These are phyloP conservation scores for Botrylloides violaceus DNA, from an alignment of 23 tunicate species.

Conservation along the genomic window DNA sequence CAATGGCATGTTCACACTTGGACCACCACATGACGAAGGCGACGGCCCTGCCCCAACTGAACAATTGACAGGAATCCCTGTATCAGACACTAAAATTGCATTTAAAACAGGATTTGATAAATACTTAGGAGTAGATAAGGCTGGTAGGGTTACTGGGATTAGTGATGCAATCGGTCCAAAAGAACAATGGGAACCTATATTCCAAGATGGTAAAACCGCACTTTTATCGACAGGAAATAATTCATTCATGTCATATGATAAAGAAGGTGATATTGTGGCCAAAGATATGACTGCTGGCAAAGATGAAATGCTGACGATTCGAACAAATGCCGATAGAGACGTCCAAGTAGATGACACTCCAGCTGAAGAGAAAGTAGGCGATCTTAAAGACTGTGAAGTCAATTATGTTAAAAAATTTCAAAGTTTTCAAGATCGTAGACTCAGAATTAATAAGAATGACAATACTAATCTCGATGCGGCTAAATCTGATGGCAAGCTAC, in stretches of 20 bases:
- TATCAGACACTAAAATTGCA: conserved; percentile 77
- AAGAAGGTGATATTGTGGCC: conserved; percentile 88
- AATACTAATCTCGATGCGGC: conserved; percentile 37
- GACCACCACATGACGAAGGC: conserved; percentile 83
- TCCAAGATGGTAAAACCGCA: conserved; percentile 71
- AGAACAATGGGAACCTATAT: conserved; percentile 97
- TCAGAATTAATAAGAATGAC: conserved; percentile 57
- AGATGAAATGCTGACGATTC: conserved; percentile 47
- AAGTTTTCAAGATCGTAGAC: conserved; percentile 86
- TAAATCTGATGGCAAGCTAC: conserved; percentile 55
- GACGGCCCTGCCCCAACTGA: conserved; percentile 93
- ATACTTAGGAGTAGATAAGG: conserved; percentile 60
- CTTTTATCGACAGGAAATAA: conserved; percentile 74
- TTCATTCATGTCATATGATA: conserved; percentile 71
- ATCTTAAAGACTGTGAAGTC: conserved; percentile 72
- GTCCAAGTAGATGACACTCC: conserved; percentile 50
- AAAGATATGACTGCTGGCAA: conserved; percentile 58
- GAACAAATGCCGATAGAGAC: conserved; percentile 35
- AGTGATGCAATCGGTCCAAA: conserved; percentile 88
- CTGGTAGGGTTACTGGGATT: conserved; percentile 66
- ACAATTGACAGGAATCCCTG: conserved; percentile 74
- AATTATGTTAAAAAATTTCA: conserved; percentile 87
- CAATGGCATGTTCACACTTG: conserved; percentile 87
- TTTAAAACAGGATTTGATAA: conserved; percentile 94
- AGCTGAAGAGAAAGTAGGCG: conserved; percentile 52